A percentile compares a stretch with the other conserved stretches of the same genome.
These are phyloP conservation scores for Leptopilina boulardi DNA, from an alignment of 1,140 invertebrate species.

Conservation along the genomic window DNA sequence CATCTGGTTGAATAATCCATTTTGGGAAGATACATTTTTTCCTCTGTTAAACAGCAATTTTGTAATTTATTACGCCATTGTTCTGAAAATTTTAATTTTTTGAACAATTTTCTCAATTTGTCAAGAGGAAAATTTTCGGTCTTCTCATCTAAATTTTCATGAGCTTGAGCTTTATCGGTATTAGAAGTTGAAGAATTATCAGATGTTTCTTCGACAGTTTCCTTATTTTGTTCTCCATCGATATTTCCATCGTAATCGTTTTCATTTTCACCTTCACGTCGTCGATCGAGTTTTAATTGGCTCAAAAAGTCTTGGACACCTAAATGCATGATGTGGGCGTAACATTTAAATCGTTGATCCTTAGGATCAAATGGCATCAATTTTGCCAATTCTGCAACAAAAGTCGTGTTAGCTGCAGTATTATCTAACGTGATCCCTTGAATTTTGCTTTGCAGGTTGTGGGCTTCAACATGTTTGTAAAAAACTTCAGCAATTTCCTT, in stretches of 20 bases:
- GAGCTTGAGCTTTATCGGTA: not conserved
- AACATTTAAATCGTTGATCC: too few relatives aligned
- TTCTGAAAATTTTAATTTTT: not conserved
- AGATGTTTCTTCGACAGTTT: too few relatives aligned
- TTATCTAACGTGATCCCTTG: not conserved
- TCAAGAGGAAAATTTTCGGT: not conserved
- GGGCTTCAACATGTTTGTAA: too few relatives aligned
- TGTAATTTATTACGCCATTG: not conserved
- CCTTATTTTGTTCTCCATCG: not conserved
- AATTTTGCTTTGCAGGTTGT: too few relatives aligned
- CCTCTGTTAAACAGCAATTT: not conserved
- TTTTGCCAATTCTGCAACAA: not conserved
- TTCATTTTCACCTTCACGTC: not conserved
- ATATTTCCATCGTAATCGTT: too few relatives aligned
- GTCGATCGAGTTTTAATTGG: not conserved
- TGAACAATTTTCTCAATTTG: not conserved
- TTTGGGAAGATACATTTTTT: too few relatives aligned
- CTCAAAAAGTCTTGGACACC: not conserved
- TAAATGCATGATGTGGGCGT: not conserved
- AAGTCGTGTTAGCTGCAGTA: not conserved
- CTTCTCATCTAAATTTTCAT: not conserved
- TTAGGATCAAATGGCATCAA: not conserved
- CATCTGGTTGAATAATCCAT: too few relatives aligned
- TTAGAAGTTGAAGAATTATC: too few relatives aligned
- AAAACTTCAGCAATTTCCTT: too few relatives aligned